phyloP scores from a whole-genome alignment of 2,797 vertebrate genomes.

The Semaprochilodus insignis region DNA sequence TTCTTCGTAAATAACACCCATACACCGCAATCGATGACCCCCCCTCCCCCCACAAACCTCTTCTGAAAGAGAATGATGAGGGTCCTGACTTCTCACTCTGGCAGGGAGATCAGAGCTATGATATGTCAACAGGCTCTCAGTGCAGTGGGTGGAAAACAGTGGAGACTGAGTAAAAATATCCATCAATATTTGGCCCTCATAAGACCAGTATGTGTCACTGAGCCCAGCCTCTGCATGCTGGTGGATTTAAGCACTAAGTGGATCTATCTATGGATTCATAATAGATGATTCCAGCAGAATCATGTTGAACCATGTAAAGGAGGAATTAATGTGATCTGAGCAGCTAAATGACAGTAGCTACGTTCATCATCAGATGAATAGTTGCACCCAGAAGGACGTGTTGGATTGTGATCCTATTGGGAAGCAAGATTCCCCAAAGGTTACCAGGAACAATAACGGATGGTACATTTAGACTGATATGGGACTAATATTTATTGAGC shows the following conservation, averaged over 20 bases:
- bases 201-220: neutral
- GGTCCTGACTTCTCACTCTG: slow-evolving; percentile 30
- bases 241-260: neutral
- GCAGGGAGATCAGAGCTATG: slow-evolving; percentile 22
- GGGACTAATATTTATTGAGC: too few relatives aligned
- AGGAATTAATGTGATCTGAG: neutral
- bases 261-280: neutral
- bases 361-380: too few relatives aligned
- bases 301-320: neutral
- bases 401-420: too few relatives aligned
- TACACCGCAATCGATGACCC: slow-evolving; percentile 10
- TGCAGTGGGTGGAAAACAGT: slow-evolving; percentile 21
- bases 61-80: slow-evolving; percentile 46
- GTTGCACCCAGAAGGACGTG: too few relatives aligned
- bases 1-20: slow-evolving; percentile 51
- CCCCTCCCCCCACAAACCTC: neutral
- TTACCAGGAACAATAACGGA: too few relatives aligned
- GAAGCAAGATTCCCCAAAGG: too few relatives aligned
- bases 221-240: neutral
- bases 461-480: too few relatives aligned
- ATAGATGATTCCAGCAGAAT: neutral
- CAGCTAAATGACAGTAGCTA: neutral
- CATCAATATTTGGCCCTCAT: slow-evolving; percentile 26
- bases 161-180: slow-evolving; percentile 40
- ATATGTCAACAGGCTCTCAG: slow-evolving; percentile 22